phyloP scores from a whole-genome alignment of 2,888 invertebrate genomes.

The Philereme transversata region DNA sequence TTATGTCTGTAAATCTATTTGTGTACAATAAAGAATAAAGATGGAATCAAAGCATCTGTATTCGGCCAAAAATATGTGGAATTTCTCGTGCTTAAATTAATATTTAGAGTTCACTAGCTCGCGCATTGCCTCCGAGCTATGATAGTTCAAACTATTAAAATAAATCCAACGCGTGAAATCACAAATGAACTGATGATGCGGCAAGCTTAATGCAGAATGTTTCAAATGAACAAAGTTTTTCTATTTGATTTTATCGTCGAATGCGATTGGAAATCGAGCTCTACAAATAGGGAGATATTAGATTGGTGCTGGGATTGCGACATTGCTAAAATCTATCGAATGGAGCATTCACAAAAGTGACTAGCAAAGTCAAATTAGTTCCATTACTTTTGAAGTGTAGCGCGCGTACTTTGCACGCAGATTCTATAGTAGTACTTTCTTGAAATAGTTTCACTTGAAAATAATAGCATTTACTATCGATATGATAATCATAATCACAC shows the following conservation, averaged over 20 bases:
- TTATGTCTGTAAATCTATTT: too few relatives aligned
- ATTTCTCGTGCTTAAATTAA: not conserved
- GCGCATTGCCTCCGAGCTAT: not conserved
- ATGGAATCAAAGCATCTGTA: not conserved
- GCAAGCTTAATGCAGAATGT: conserved; percentile 17
- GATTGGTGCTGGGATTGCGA: conserved; percentile 26
- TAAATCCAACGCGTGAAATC: not conserved
- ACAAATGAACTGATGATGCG: conserved; percentile 12
- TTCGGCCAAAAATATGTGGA: not conserved
- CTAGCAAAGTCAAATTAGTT: conserved; percentile 32
- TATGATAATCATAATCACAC: too few relatives aligned
- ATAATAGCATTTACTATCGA: too few relatives aligned
- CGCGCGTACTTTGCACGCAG: conserved; percentile 5
- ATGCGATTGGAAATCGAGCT: conserved; percentile 26
- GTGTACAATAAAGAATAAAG: too few relatives aligned
- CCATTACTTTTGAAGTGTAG: conserved; percentile 14
- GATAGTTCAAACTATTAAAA: not conserved
- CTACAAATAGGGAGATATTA: conserved; percentile 22
- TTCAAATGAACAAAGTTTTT: conserved; percentile 21
- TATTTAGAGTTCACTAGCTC: not conserved
- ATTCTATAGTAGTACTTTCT: not conserved
- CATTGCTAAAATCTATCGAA: conserved; percentile 24
- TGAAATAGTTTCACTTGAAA: not conserved
- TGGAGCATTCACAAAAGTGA: conserved; percentile 22
- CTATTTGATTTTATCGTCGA: conserved; percentile 23